phyloP scores from a whole-genome alignment of 1,140 invertebrate species.

The Saccostrea cuccullata region DNA sequence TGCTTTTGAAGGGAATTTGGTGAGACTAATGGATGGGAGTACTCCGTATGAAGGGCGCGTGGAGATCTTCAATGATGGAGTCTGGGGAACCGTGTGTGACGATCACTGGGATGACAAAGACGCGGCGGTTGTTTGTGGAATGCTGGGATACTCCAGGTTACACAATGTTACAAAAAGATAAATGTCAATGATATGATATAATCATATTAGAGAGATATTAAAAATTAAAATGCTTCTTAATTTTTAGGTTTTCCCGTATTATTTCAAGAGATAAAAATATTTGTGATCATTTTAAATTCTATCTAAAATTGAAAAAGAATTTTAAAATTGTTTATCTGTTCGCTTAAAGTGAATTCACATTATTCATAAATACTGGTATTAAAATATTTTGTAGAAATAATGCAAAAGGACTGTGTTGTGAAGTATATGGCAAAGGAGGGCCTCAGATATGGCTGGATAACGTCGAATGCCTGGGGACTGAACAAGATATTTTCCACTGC shows the following conservation, averaged over 20 bases:
- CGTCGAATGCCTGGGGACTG: background rate
- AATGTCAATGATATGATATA: too few species aligned
- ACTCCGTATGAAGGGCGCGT: slow-evolving; percentile 61
- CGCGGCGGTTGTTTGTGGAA: background rate
- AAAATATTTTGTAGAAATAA: background rate
- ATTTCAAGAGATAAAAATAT: too few species aligned
- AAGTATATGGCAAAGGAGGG: background rate
- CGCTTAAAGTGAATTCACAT: too few species aligned
- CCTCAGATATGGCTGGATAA: slow-evolving; percentile 16
- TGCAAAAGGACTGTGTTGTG: background rate
- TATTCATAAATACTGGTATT: too few species aligned
- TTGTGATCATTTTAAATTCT: too few species aligned
- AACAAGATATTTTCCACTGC: background rate
- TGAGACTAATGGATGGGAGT: slow-evolving; percentile 48
- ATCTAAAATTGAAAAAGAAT: too few species aligned
- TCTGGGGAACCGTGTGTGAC: slow-evolving; percentile 72
- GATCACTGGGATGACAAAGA: slow-evolving; percentile 63
- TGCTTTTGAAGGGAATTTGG: background rate
- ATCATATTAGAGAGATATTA: too few species aligned
- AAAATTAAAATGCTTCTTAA: too few species aligned
- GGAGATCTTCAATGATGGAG: slow-evolving; percentile 58
- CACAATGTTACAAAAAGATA: too few species aligned
- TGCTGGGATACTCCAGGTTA: too few species aligned
- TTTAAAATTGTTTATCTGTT: too few species aligned
- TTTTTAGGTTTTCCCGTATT: too few species aligned